A percentile compares a stretch with the other conserved stretches of the same genome.
These are phyloP conservation scores for Lanius collurio DNA, from an alignment of 2,113 vertebrate genomes.

Conservation along the genomic window DNA sequence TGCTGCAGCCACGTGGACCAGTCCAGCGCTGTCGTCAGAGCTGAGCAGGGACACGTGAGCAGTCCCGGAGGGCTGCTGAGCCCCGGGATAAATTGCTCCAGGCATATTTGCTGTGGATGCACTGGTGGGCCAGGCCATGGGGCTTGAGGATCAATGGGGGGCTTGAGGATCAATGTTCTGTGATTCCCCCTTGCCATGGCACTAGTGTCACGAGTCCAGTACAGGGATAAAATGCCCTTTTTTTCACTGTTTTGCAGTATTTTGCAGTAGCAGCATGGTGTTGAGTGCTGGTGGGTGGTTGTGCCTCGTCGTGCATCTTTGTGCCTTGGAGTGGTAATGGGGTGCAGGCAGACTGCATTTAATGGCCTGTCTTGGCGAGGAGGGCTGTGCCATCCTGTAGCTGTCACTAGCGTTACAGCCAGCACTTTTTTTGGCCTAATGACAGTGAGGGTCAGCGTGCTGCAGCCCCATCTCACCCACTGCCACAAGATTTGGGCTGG, in stretches of 20 bases:
- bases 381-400: fast-evolving
- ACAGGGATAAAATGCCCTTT: background rate
- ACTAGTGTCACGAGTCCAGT: background rate
- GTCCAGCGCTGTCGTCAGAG: slow-evolving; percentile 60
- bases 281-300: background rate
- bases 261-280: fast-evolving
- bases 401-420: background rate
- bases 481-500: background rate
- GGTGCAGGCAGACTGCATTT: background rate
- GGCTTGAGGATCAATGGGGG: background rate
- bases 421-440: background rate
- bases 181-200: background rate
- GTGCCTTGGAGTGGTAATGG: background rate
- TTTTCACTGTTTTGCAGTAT: background rate
- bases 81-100: background rate
- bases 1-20: slow-evolving; percentile 60
- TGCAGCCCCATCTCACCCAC: background rate
- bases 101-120: background rate
- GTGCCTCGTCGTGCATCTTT: fast-evolving
- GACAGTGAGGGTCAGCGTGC: background rate
- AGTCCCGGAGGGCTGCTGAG: slow-evolving; percentile 21
- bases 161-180: no score
- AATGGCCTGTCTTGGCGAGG: background rate
- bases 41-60: slow-evolving; percentile 53
- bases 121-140: fast-evolving